These are phyloP conservation scores for Pammene aurita DNA, from an alignment of 2,888 invertebrate species.

Conservation along the genomic window DNA sequence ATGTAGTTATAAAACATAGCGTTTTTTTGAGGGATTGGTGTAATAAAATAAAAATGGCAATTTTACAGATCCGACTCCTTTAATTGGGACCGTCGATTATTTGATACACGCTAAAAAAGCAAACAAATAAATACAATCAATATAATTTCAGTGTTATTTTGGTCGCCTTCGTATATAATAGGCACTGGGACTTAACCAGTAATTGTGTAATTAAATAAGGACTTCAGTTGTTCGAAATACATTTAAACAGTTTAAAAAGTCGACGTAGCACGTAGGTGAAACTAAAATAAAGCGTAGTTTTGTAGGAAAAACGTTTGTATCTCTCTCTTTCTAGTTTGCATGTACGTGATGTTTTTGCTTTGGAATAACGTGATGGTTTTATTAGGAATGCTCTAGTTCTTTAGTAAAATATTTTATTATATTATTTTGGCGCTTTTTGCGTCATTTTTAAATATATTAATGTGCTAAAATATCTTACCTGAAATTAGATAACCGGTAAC, in stretches of 20 bases:
- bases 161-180: background rate
- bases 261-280: constrained; percentile 15
- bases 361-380: constrained; percentile 6
- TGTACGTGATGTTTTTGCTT: constrained; percentile 21
- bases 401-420: background rate
- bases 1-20: no score
- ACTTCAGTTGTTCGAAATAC: constrained; percentile 19
- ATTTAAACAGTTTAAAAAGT: constrained; percentile 31
- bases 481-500: no score
- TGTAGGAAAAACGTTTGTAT: constrained; percentile 20
- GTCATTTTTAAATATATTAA: no score
- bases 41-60: no score
- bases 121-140: background rate
- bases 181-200: constrained; percentile 11
- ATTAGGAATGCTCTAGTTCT: background rate
- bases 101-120: background rate
- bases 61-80: no score
- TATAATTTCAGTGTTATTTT: background rate
- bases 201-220: constrained; percentile 32
- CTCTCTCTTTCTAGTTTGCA: constrained; percentile 22
- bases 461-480: no score
- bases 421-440: no score
- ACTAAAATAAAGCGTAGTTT: constrained; percentile 23
- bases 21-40: no score
- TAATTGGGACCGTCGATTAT: no score